These are phyloP conservation scores for Suricata suricatta DNA, from an alignment of 2,113 vertebrate genomes.

Conservation along the genomic window DNA sequence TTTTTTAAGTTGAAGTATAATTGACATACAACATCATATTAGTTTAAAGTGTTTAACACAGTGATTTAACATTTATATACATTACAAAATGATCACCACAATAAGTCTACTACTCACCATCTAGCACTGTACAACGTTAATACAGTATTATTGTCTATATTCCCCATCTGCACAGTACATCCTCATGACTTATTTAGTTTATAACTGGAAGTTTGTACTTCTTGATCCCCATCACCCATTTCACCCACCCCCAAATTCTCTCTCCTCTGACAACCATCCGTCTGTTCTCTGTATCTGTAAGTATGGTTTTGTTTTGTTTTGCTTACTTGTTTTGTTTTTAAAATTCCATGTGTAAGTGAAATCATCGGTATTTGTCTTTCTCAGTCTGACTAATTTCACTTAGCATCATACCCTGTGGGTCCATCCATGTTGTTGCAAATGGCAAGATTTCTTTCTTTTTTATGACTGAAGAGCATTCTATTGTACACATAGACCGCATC, in stretches of 20 bases:
- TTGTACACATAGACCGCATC: neutral
- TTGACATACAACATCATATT: neutral
- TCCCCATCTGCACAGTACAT: neutral
- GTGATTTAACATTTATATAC: neutral
- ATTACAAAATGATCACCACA: neutral
- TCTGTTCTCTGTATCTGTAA: neutral
- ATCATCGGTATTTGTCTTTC: neutral
- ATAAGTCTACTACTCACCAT: neutral
- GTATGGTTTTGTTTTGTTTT: neutral
- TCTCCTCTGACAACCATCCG: neutral
- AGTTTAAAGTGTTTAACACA: neutral
- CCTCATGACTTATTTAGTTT: neutral
- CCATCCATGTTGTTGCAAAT: neutral
- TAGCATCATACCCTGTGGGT: neutral
- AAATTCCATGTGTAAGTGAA: neutral
- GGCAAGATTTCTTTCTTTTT: neutral
- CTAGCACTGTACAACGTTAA: neutral
- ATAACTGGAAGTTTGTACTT: neutral
- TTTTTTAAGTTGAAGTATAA: neutral
- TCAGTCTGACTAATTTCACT: neutral
- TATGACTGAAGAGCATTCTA: neutral
- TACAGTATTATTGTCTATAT: neutral
- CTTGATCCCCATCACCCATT: neutral
- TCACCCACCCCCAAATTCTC: too few relatives aligned
- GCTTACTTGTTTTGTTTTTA: neutral